Base-by-base conservation (phyloP, 2,113 vertebrate species). In the Tragulus kanchil region DNA sequence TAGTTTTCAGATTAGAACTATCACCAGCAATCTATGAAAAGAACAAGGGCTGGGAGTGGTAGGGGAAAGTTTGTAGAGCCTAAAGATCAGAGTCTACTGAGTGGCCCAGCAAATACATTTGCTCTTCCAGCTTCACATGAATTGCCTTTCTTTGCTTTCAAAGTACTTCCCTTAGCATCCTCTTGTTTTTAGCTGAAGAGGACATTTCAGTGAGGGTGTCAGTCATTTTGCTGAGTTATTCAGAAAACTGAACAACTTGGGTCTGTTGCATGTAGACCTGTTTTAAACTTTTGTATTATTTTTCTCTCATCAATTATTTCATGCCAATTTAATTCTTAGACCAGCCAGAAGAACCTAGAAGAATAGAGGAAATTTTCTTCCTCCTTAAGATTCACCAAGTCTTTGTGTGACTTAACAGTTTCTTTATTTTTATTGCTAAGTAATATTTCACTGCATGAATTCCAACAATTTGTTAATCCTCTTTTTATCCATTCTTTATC, bases 381-480 rank as follows among this genome's bases (percentile, higher is more conserved):
- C 3, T 36, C 31, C 54, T 92, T 73, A 86, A 62, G 28, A 0
- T 67, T 92, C 23, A 83, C 91, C 21, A 71, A 16, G 11, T 73
- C 45, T 94, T 86, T 42, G 42, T n/a, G 31, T 59, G 42, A 36
- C 50, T 54, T 54, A 42, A 45, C 31, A 52, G 52, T 28, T 90
- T 86, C 79, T 64, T 94, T 89, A 82, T 81, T 89, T 50, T 84
- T 28, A 13, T 78, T 77, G 16, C 23, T 85, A 58, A 65, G 65
- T 89, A 86, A 28, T 71, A 79, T 89, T 83, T 97, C 25, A 89
- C 62, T 77, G 3, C 67, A 45, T 4, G 15, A 5, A 56, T 58
- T 81, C 9, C 21, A 61, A 54, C 12, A 58, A 45, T 65, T 93
- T 90, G 36, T 69, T 42, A 79, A 78, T 82, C 89, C 25, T 65